These are phyloP conservation scores for Hylomyscus alleni DNA, from an alignment of 2,797 vertebrate genomes.

Conservation along the genomic window DNA sequence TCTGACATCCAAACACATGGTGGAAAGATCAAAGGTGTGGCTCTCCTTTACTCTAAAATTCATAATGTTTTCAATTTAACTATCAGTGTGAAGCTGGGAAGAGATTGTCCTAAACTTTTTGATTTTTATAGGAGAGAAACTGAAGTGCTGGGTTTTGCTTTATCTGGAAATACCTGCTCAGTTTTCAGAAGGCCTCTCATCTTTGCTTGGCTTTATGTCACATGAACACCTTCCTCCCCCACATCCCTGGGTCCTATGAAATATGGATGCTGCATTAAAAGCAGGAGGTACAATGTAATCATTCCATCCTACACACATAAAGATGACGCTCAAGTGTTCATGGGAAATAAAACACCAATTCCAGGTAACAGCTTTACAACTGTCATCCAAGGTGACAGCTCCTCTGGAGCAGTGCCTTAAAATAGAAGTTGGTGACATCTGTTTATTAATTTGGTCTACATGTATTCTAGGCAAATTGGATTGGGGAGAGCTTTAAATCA, in stretches of 20 bases:
- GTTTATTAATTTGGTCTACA: slow-evolving; percentile 5
- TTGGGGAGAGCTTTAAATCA: slow-evolving; percentile 9
- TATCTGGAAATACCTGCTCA: neutral
- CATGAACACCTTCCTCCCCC: neutral
- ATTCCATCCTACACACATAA: neutral
- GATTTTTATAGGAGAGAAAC: neutral
- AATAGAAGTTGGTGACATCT: neutral
- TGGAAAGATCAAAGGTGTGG: neutral
- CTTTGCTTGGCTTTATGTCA: neutral
- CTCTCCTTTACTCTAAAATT: neutral
- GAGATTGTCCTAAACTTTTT: neutral
- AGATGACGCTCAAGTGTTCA: neutral
- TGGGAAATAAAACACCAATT: slow-evolving; percentile 27
- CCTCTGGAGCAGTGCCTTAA: neutral
- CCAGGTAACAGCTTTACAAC: neutral
- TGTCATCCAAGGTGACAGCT: neutral
- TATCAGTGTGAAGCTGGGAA: neutral
- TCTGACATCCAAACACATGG: neutral
- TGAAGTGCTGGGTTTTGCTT: neutral
- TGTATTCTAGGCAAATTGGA: slow-evolving; percentile 17
- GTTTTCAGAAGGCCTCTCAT: slow-evolving; percentile 13
- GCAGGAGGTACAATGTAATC: neutral
- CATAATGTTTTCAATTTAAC: neutral
- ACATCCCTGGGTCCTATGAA: neutral
- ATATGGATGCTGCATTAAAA: slow-evolving; percentile 7